Evolutionary conservation across 2,797 vertebrate species (phyloP).

Genomic region (Phoxinus dragarum): DNA sequence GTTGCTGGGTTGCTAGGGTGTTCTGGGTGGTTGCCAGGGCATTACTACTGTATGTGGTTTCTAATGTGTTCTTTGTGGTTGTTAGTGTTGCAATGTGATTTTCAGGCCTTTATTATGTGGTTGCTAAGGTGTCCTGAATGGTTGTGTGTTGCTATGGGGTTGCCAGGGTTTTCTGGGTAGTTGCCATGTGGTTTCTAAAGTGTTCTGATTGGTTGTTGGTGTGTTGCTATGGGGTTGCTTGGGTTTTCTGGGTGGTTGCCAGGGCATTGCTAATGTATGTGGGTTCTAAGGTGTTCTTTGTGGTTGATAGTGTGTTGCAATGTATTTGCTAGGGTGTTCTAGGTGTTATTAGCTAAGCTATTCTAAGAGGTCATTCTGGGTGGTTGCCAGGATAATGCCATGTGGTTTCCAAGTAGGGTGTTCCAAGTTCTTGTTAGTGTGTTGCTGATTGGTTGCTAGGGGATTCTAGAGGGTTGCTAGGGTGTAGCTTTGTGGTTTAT

Average conservation of each 20-base stretch:
- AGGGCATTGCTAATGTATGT: background rate
- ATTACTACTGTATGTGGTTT: no score
- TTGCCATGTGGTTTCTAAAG: background rate
- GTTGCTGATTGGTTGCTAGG: background rate
- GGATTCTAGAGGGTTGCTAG: background rate
- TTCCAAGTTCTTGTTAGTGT: background rate
- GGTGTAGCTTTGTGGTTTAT: background rate
- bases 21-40: background rate
- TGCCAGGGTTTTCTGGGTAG: background rate
- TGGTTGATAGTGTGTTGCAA: no score
- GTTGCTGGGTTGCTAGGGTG: background rate
- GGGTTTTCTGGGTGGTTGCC: background rate
- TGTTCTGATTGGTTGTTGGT: background rate
- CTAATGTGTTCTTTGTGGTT: no score
- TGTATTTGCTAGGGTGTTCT: no score
- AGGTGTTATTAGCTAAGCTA: no score
- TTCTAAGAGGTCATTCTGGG: background rate
- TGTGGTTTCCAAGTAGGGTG: background rate
- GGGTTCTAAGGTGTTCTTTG: background rate
- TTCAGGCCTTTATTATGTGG: no score
- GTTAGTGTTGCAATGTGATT: no score
- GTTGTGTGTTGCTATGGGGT: background rate
- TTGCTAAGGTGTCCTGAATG: no score
- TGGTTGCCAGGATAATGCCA: background rate
- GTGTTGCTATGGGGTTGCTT: background rate